Base-by-base conservation (phyloP, 2,888 invertebrate genomes). In the Sphecodes monilicornis region DNA sequence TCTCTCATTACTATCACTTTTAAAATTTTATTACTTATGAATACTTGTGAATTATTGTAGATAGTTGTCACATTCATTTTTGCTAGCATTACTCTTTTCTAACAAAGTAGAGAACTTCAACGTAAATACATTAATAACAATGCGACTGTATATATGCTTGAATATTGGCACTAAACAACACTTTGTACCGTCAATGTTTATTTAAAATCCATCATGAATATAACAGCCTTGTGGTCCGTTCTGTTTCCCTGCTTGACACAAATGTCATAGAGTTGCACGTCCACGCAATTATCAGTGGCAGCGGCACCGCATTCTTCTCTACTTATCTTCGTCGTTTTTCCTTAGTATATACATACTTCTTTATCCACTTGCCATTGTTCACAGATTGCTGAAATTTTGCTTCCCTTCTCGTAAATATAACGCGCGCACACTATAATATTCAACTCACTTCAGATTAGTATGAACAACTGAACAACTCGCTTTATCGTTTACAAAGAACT, bases 171-270 rank as follows among this genome's bases (percentile, higher is more conserved):
- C 87, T 79, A 81, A 87, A 86, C 85, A 75, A 83, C 76, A 84
- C 85, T 85, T 79, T 73, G 85, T 77, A 81, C 76, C 82, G 79
- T 83, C 76, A 69, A 16, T 68, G 84, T 90, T 91, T 91, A 92
- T 92, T 92, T 92, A 91, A 92, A 91, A 88, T 90, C 90, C 88
- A 90, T 91, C 80, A 86, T 82, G 86, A 86, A 86, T 81, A 78
- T 87, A 86, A 86, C 85, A 82, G 78, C 68, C 82, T 86, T 87
- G 86, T 84, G 84, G 66, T 84, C 82, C 87, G 77, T 85, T 86
- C 86, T 82, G 86, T 87, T 86, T 86, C 82, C 84, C 85, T 85
- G 76, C 78, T 82, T 83, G 81, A 85, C 88, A 87, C 87, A 81
- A 86, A 80, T 84, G 83, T 85, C 85, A 87, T 86, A 77, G 86